Conservation (phyloP, 2,113 vertebrate species). For the Seriola rivoliana region DNA sequence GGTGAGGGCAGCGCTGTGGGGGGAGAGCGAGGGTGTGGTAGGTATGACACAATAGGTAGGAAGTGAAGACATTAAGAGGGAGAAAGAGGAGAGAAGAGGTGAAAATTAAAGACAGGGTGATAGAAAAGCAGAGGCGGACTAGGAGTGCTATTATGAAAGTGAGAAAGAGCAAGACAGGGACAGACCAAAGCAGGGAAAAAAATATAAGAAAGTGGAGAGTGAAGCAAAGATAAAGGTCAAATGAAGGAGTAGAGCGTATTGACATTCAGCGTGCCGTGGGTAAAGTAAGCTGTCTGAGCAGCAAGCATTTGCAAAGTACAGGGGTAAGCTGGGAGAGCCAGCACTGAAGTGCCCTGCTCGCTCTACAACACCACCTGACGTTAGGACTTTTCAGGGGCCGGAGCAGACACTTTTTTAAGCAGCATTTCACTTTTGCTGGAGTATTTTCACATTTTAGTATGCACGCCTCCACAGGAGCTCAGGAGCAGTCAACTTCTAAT, state of each 20-base stretch:
- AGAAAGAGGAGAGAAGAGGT: background rate
- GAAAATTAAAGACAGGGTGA: constrained; percentile 9
- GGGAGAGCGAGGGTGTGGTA: background rate
- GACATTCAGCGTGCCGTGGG: constrained; percentile 31
- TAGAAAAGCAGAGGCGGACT: background rate
- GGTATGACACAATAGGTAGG: background rate
- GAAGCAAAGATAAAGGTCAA: constrained; percentile 53
- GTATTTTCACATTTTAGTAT: constrained; percentile 49
- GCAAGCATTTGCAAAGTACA: background rate
- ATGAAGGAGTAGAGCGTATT: constrained; percentile 28
- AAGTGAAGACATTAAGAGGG: constrained; percentile 14
- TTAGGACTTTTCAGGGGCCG: background rate
- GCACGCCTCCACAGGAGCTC: constrained; percentile 43
- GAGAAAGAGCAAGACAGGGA: background rate
- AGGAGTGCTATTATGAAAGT: background rate
- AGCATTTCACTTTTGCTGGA: constrained; percentile 9
- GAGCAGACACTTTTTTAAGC: constrained; percentile 5
- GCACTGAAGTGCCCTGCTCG: background rate
- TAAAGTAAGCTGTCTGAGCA: constrained; percentile 34
- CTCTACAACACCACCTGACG: constrained; percentile 8
- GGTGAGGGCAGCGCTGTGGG: background rate
- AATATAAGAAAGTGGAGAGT: background rate
- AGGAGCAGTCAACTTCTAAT: constrained; percentile 42
- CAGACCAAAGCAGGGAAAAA: background rate
- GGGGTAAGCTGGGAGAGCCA: constrained; percentile 8